Evolutionary conservation across 1,140 invertebrate species (phyloP), one percentile per base, ranked within the genome.

Genomic region (Heliconius himera): DNA sequence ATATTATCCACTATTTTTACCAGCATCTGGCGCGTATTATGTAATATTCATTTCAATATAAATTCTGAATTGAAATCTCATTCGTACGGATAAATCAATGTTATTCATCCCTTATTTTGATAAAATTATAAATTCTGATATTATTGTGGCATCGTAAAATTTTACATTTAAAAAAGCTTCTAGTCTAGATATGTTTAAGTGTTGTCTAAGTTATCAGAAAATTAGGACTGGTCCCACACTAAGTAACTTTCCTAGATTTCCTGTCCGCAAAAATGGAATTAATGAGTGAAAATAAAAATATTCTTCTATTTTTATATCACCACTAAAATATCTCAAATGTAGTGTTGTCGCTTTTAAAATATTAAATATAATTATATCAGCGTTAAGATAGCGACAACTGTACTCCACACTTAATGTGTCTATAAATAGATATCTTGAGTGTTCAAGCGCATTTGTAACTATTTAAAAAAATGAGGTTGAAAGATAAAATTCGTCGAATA

Each of bases 381-480:
- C 70, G 70, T 72, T 72, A 72, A 72, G 70, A 72, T 72, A n/a
- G 36, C 70, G 70, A 72, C 29, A 72, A 72, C 70, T 66, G 60
- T 66, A 72, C 36, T 6, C 2, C 70, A 72, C 36, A 38, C 20
- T 72, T 41, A 72, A 36, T 41, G 70, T 71, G 70, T 36, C 70
- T 38, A 41, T 72, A 72, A 72, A 72, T 72, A 72, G 70, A 72
- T 38, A 38, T 72, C 36, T 38, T 72, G 41, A 38, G 20, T 72
- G 29, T n/a, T n/a, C 20, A 74, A 74, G 54, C 54, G 73, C 16
- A 8, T 74, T 51, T 72, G 70, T 72, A 26, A 29, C 3, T 66
- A 2, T 29, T 66, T 29, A 29, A 66, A 22, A 66, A 66, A 66
- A 29, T 66, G 26, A 18, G 9, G 60, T 29, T 66, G 13, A 16